Conservation (phyloP, 2,888 invertebrate genomes). For the Euzophera pinguis region DNA sequence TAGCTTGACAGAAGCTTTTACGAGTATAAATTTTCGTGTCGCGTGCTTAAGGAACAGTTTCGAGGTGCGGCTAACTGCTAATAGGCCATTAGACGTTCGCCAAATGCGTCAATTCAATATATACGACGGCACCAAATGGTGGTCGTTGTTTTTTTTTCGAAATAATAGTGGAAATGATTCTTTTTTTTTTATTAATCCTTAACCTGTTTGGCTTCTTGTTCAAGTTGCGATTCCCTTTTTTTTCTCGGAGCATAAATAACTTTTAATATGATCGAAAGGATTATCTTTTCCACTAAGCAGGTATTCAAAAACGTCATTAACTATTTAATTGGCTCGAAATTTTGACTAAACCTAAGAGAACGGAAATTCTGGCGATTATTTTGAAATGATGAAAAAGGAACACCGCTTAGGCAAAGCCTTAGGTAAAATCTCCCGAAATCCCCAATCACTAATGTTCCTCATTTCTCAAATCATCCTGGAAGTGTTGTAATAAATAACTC, state of each 20-base stretch:
- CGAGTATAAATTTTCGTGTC: slow-evolving; percentile 35
- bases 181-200: no score
- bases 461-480: neutral
- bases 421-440: neutral
- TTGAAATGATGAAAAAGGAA: no score
- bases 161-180: neutral
- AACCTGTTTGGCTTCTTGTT: no score
- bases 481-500: neutral
- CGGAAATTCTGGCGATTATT: no score
- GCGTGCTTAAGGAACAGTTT: slow-evolving; percentile 35
- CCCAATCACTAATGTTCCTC: neutral
- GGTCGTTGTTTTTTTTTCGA: slow-evolving; percentile 16
- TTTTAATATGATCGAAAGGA: no score
- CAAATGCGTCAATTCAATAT: slow-evolving; percentile 13
- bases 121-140: slow-evolving; percentile 10
- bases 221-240: no score
- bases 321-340: no score
- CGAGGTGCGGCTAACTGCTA: slow-evolving; percentile 43
- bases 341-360: no score
- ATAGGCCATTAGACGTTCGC: slow-evolving; percentile 36
- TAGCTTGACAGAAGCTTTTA: slow-evolving; percentile 18
- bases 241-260: no score
- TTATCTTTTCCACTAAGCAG: no score
- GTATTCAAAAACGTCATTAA: no score
- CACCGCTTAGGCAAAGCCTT: neutral